Conservation (phyloP, 2,888 invertebrate species). For the Agonopterix alstromeriana region DNA sequence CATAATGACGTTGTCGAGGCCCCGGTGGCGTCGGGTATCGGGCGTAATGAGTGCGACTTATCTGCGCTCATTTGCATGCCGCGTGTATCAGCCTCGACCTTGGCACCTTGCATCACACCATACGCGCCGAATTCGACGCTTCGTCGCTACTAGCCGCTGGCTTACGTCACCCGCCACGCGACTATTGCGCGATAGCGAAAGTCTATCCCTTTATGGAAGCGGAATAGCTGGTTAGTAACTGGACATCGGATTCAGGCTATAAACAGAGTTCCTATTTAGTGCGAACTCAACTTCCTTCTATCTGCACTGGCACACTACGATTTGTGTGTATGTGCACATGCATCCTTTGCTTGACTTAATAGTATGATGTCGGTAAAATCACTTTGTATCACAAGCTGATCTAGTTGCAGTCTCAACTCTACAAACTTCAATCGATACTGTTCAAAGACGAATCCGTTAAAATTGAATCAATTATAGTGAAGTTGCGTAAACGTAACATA, state of each 20-base stretch:
- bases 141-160: slow-evolving; percentile 19
- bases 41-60: slow-evolving; percentile 67
- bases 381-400: too few species aligned
- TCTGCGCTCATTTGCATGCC: slow-evolving; percentile 69
- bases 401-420: too few species aligned
- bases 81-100: slow-evolving; percentile 64
- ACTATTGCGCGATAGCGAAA: slow-evolving; percentile 30
- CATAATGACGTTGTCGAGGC: slow-evolving; percentile 50
- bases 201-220: slow-evolving; percentile 16
- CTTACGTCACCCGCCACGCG: slow-evolving; percentile 31
- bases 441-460: too few species aligned
- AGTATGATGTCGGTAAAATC: too few species aligned
- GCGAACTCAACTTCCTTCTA: too few species aligned
- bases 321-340: too few species aligned
- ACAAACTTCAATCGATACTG: too few species aligned
- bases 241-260: not conserved
- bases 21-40: slow-evolving; percentile 46
- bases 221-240: not conserved
- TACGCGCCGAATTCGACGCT: slow-evolving; percentile 38
- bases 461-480: too few species aligned
- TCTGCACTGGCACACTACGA: too few species aligned
- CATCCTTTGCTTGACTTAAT: too few species aligned
- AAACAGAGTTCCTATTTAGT: not conserved
- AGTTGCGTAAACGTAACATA: too few species aligned
- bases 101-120: slow-evolving; percentile 57